These are phyloP conservation scores for Batillaria attramentaria DNA, from an alignment of 1,140 invertebrate species.

Conservation along the genomic window DNA sequence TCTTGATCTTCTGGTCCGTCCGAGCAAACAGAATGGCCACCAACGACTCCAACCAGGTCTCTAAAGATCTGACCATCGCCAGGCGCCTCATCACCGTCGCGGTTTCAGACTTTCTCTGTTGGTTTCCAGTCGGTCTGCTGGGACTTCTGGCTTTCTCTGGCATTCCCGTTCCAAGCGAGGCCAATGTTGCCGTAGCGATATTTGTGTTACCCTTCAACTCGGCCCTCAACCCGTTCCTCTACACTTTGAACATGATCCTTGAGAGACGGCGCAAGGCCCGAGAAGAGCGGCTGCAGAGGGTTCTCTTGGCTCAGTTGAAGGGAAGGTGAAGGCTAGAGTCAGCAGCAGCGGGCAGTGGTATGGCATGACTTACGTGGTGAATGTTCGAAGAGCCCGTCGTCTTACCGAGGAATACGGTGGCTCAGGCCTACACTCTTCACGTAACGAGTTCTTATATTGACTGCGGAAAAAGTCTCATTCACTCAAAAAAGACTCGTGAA, in stretches of 20 bases:
- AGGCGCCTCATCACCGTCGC: constrained; percentile 36
- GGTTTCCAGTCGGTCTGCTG: constrained; percentile 39
- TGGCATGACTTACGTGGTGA: background rate
- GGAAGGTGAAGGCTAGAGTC: too few species aligned
- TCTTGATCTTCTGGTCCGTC: constrained; percentile 39
- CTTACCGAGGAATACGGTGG: background rate
- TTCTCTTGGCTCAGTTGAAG: background rate
- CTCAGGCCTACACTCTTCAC: background rate
- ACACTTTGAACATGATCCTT: constrained; percentile 38
- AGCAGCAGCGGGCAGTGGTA: too few species aligned
- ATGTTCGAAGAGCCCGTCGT: background rate
- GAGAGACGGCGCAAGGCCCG: constrained; percentile 6
- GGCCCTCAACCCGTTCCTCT: constrained; percentile 53
- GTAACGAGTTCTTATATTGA: background rate
- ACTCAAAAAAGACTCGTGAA: background rate
- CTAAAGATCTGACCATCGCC: constrained; percentile 40
- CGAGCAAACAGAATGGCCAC: constrained; percentile 9
- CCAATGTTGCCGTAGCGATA: constrained; percentile 47
- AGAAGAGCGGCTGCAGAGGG: background rate
- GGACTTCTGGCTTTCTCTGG: constrained; percentile 42
- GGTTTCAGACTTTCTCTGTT: constrained; percentile 42
- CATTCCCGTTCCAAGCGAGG: constrained; percentile 39
- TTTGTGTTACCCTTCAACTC: constrained; percentile 52
- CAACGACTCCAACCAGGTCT: background rate
- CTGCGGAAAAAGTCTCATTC: background rate